These are phyloP conservation scores for Notolepis coatsorum DNA, from an alignment of 2,797 vertebrate species.

Conservation along the genomic window DNA sequence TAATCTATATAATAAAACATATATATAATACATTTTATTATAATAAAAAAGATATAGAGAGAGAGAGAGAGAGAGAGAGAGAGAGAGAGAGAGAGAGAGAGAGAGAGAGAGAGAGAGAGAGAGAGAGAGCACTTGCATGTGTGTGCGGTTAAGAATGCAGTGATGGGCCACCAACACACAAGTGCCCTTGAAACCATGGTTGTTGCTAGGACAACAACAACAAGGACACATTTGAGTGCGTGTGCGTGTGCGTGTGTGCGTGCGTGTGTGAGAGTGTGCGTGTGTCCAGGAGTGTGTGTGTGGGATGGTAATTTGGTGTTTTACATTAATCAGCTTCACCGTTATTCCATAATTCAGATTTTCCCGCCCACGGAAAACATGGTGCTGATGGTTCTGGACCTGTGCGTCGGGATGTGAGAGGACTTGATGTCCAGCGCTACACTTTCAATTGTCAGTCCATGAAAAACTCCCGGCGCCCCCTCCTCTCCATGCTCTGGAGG, in stretches of 20 bases:
- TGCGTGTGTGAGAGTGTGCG: not conserved
- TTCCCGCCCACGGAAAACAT: not conserved
- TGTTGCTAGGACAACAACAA: slow-evolving; percentile 78
- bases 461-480: not conserved
- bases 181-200: slow-evolving; percentile 68
- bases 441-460: not conserved
- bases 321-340: too few relatives aligned
- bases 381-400: slow-evolving; percentile 1
- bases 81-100: not conserved
- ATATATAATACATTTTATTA: too few relatives aligned
- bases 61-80: not conserved
- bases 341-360: not conserved
- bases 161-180: slow-evolving; percentile 28
- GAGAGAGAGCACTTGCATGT: not conserved
- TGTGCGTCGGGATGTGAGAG: slow-evolving; percentile 16
- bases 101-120: not conserved
- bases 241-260: slow-evolving; percentile 9
- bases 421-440: slow-evolving; percentile 33
- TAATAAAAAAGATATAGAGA: not conserved
- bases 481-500: not conserved
- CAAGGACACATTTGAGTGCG: slow-evolving; percentile 56
- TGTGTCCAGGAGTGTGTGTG: not conserved
- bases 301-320: too few relatives aligned
- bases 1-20: too few relatives aligned
- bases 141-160: slow-evolving; percentile 51